Base-by-base conservation (phyloP, 2,797 vertebrate genomes). In the Melanotaenia pygmaea region DNA sequence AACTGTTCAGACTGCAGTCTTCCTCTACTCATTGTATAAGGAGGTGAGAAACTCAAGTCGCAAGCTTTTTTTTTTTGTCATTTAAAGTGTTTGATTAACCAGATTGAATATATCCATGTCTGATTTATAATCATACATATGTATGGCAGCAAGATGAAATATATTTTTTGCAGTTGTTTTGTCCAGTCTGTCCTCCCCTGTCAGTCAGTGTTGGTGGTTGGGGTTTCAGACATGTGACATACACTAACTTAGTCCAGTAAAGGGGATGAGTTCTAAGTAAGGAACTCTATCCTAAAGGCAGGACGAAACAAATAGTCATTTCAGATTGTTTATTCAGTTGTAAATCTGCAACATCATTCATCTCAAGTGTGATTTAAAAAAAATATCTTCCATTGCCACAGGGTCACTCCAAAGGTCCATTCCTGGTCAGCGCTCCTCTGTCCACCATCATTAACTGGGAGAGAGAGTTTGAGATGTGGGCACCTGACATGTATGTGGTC, bases 381-480 rank as follows among this genome's bases (percentile, higher is more conserved):
- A 43, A 60, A 59, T 71, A 14, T 80, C 26, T 30, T 51, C n/a
- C 45, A 3, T 9, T 28, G 24, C n/a, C 56, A 62, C 74, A 99
- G 98, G 98, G 98, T 88, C 98, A 99, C 83, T 99, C 98, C 22
- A 99, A 99, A 91, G 98, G 98, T 65, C 98, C 98, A 4, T 99
- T 99, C 88, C 92, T 99, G 85, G 98, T 99, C 82, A 99, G 98
- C 7, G 98, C 98, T 14, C 98, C 98, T 0, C 92, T 99, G 70
- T 99, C 98, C 79, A 99, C 98, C 78, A 99, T 99, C 88, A 99
- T 99, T 88, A 99, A 99, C 92, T 99, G 97, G 98, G 98, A 99
- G 78, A 93, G 98, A 64, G 98, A 99, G 90, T 99, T 99, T 93
- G 98, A 99, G 91, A 95, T 99, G 97, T 99, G 98, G 98, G 98